Evolutionary conservation across 2,113 vertebrate genomes (phyloP).

Genomic region (Microtus montanus): DNA sequence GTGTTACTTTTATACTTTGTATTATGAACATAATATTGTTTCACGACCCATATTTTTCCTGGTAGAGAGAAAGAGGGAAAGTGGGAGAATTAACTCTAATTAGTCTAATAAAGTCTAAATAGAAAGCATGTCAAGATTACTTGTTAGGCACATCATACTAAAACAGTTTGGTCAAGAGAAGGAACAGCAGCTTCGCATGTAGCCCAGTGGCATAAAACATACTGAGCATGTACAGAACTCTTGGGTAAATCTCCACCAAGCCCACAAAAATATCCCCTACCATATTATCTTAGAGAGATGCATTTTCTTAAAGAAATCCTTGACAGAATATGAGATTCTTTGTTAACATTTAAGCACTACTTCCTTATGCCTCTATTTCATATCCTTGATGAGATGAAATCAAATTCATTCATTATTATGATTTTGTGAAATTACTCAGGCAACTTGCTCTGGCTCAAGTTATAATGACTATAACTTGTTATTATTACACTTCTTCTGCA

Average conservation of each 20-base stretch:
- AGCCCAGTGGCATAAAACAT: background rate
- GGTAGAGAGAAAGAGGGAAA: background rate
- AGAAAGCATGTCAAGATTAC: background rate
- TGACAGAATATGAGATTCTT: background rate
- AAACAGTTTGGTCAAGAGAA: constrained; percentile 5
- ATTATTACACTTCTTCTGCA: background rate
- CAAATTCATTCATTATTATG: background rate
- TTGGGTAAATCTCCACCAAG: background rate
- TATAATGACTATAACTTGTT: background rate
- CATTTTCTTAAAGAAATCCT: background rate
- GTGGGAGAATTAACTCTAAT: background rate
- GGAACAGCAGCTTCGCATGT: background rate
- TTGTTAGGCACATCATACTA: background rate
- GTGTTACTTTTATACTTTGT: background rate
- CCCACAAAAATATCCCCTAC: background rate
- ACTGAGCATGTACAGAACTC: background rate
- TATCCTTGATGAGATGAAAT: background rate
- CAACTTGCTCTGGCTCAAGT: background rate
- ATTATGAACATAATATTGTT: background rate
- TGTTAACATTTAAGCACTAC: background rate
- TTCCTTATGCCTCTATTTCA: background rate
- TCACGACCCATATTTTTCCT: background rate
- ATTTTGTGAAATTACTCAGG: constrained; percentile 21
- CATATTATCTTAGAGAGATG: background rate
- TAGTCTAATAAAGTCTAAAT: background rate